Percentiles rank a stretch among this genome's conserved stretches.
These are phyloP conservation scores for Cervus canadensis DNA, from an alignment of 2,113 vertebrate genomes.

Conservation along the genomic window DNA sequence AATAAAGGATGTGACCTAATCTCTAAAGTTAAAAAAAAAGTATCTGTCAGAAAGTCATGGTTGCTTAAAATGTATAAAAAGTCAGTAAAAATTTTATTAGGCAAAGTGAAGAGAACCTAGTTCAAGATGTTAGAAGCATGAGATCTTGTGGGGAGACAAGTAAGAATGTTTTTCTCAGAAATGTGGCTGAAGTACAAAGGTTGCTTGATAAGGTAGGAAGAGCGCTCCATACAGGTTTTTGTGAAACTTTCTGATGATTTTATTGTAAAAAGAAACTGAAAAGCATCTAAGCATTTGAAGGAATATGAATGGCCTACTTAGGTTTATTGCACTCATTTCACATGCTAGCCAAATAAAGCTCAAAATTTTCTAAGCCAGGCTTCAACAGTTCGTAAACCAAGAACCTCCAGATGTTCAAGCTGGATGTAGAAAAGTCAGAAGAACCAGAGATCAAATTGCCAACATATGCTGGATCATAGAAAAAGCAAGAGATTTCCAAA, in stretches of 20 bases:
- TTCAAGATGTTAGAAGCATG: not conserved
- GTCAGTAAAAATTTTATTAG: not conserved
- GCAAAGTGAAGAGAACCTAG: not conserved
- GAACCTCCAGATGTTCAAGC: not conserved
- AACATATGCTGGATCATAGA: not conserved
- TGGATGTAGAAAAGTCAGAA: not conserved
- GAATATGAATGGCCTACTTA: not conserved
- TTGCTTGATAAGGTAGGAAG: not conserved
- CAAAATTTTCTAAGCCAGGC: not conserved
- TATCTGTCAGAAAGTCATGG: not conserved
- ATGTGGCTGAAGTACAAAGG: not conserved
- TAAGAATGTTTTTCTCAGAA: not conserved
- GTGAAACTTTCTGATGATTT: not conserved
- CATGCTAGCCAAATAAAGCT: not conserved
- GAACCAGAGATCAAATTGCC: not conserved
- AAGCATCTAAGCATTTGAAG: not conserved
- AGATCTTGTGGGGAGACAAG: not conserved
- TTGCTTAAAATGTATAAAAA: not conserved
- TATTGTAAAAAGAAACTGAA: not conserved
- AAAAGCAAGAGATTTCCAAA: not conserved
- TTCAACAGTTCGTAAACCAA: not conserved
- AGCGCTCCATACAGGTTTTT: fast-evolving
- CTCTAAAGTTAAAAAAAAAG: not conserved
- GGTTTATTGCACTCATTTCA: not conserved
- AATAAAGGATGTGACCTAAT: not conserved